Conservation (phyloP, 2,113 vertebrate species). For the Lophotis ruficrista region DNA sequence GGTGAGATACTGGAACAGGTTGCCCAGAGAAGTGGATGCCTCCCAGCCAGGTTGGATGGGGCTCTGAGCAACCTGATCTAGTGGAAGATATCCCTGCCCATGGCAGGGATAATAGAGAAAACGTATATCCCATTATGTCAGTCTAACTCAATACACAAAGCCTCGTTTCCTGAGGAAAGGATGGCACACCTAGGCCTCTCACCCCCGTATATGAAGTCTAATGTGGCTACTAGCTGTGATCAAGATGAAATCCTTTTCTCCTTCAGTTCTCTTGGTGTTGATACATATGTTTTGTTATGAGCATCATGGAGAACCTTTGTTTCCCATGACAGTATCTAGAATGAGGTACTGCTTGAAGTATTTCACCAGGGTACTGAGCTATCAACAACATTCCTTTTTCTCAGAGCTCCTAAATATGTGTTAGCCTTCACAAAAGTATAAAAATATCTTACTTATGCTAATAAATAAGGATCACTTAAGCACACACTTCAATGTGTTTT, state of each 20-base stretch:
- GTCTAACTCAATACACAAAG: not conserved
- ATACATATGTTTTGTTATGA: not conserved
- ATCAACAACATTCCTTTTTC: not conserved
- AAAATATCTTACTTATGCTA: not conserved
- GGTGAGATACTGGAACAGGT: not conserved
- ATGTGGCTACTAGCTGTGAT: not conserved
- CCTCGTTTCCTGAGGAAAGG: not conserved
- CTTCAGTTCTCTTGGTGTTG: too few relatives aligned
- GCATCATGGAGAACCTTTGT: not conserved
- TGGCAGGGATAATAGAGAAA: not conserved
- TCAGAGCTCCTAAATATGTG: not conserved
- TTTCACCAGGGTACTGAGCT: rapidly evolving
- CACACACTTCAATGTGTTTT: not conserved
- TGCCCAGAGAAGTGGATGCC: not conserved
- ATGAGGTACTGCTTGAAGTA: not conserved
- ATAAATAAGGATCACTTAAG: not conserved
- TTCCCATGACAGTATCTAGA: not conserved
- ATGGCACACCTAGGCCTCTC: not conserved
- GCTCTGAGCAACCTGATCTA: not conserved
- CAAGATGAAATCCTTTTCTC: not conserved
- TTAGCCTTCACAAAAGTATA: not conserved
- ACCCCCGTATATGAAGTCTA: not conserved
- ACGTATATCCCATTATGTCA: not conserved
- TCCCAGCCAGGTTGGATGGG: rapidly evolving
- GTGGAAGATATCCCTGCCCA: not conserved